Conservation (phyloP, 2,797 vertebrate genomes). For the Mus spretus region DNA sequence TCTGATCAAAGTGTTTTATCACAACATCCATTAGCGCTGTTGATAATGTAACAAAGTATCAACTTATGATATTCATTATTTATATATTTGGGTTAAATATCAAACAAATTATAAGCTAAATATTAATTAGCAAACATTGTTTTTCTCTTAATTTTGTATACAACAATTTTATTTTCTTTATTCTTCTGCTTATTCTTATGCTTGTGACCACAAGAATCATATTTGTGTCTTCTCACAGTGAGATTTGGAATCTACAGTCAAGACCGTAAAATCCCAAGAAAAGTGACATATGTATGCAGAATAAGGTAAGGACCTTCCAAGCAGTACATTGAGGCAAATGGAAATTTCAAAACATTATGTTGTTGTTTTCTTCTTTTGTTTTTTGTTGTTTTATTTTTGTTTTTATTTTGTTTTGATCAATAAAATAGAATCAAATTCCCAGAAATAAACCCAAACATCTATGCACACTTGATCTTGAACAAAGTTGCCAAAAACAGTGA, state of each 20-base stretch:
- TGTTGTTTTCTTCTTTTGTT: no score
- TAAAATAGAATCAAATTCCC: no score
- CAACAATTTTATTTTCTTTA: background rate
- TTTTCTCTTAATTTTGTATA: background rate
- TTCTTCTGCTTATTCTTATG: background rate
- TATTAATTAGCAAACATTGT: background rate
- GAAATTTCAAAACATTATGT: background rate
- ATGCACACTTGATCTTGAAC: no score
- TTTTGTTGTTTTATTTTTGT: background rate
- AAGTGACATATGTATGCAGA: background rate
- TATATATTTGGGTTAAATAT: background rate
- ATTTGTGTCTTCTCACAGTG: background rate
- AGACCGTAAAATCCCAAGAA: constrained; percentile 13
- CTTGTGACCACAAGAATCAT: background rate
- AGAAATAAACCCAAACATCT: no score
- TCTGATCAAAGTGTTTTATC: no score
- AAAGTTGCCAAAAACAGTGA: no score
- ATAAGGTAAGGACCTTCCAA: background rate
- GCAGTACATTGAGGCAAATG: background rate
- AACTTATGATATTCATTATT: background rate
- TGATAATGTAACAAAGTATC: background rate
- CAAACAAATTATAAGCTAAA: no score
- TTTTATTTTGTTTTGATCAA: background rate
- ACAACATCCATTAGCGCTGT: background rate
- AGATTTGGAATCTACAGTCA: background rate